Evolutionary conservation across 2,113 vertebrate genomes (phyloP), one percentile per base, ranked within the genome.

Genomic region (Phodopus roborovskii): DNA sequence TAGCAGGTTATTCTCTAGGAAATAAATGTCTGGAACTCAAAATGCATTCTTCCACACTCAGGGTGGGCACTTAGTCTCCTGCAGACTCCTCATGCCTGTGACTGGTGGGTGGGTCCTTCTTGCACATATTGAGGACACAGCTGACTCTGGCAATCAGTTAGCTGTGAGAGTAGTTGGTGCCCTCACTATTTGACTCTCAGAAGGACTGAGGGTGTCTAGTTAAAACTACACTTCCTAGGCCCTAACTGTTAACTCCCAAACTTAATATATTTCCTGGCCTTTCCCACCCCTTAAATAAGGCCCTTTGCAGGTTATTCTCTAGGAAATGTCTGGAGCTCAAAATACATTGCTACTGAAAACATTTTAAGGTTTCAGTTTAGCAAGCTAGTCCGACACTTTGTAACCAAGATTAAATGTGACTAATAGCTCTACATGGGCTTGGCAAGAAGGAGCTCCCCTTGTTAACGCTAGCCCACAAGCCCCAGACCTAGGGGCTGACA

Each of bases 321-420:
- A 33, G 56, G n/a, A 90, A 30, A 33, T 82, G 33, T 88, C 81
- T 91, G 4, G 84, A 91, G 82, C n/a, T 66, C 77, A 90, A 33
- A 58, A 70, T 62, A 9, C 50, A 39, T 94, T 88, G 82, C 48
- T 94, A 5, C 53, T 86, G 28, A 92, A 85, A 88, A 58, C n/a
- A 85, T 92, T 73, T 87, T 79, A 94, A 81, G 50, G 17, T 62
- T 10, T 90, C 58, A 50, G 1, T 58, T 96, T 86, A 89, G 56
- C 12, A 62, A 75, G 86, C 74, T 70, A 84, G 60, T 91, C 48
- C 30, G 62, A 11, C 88, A 28, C 77, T 39, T 75, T 50, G 70
- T 73, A 5, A 3, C 5, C 16, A 71, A 75, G 50, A 50, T 83
- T 48, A 33, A 78, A 16, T 48, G 30, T 13, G 33, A 62, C 36